Conservation (phyloP, 2,797 vertebrate genomes). For the Botia almorhae region DNA sequence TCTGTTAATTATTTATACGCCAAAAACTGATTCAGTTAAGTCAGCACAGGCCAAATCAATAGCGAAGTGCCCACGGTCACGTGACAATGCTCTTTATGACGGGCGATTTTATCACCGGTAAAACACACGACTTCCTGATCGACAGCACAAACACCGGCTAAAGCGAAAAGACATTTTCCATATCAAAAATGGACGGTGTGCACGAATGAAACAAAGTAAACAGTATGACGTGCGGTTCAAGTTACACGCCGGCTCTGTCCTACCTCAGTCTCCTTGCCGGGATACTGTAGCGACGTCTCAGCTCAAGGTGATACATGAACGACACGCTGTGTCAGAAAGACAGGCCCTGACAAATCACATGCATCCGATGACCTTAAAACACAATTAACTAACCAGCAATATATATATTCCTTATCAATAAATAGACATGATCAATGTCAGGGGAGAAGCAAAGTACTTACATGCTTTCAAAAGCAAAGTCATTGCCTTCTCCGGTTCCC, state of each 20-base stretch:
- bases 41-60: constrained; percentile 44
- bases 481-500: constrained; percentile 17
- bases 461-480: constrained; percentile 32
- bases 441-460: constrained; percentile 33
- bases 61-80: constrained; percentile 38
- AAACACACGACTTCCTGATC: background rate
- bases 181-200: background rate
- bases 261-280: constrained; percentile 77
- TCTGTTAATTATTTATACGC: constrained; percentile 45
- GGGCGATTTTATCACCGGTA: background rate
- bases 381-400: background rate
- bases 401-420: background rate
- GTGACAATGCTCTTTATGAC: constrained; percentile 33
- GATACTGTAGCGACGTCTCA: constrained; percentile 49
- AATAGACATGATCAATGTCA: background rate
- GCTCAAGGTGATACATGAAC: constrained; percentile 72
- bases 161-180: background rate
- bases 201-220: constrained; percentile 37
- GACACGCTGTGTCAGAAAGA: constrained; percentile 6
- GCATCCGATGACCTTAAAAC: constrained; percentile 37
- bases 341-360: constrained; percentile 27
- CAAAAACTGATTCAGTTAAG: constrained; percentile 47
- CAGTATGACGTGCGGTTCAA: constrained; percentile 57
- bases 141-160: background rate
- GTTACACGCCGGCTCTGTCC: constrained; percentile 68